phyloP scores from a whole-genome alignment of 2,113 vertebrate genomes.

The Raja brachyura region DNA sequence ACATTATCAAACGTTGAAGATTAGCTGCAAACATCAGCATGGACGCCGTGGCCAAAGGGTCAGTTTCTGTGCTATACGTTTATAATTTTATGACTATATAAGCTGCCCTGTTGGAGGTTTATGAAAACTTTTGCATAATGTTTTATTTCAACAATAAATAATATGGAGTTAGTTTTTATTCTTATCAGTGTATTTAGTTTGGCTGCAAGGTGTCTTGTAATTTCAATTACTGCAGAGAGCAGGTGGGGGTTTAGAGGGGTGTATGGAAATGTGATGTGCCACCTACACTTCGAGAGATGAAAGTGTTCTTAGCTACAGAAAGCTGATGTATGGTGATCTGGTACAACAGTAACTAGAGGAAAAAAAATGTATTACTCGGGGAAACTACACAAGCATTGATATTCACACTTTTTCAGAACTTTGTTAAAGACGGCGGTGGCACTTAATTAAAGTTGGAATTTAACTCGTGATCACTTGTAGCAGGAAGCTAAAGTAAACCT shows the following conservation, averaged over 20 bases:
- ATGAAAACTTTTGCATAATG: neutral
- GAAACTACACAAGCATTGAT: neutral
- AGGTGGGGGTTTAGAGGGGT: neutral
- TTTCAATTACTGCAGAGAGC: neutral
- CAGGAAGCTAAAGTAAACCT: neutral
- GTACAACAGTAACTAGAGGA: too few species aligned
- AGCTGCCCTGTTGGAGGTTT: neutral
- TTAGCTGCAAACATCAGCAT: too few species aligned
- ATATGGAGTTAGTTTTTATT: neutral
- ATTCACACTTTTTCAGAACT: neutral
- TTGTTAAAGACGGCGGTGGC: neutral
- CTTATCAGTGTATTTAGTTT: neutral
- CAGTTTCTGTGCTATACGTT: too few species aligned
- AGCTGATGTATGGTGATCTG: neutral
- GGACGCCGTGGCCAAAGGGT: too few species aligned
- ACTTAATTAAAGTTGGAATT: neutral
- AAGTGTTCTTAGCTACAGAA: neutral
- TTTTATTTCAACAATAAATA: neutral
- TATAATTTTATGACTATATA: neutral
- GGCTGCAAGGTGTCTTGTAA: neutral
- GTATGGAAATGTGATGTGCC: neutral
- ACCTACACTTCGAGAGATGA: conserved; percentile 3
- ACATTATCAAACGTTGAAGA: neutral
- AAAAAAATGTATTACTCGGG: neutral
- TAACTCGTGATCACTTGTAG: neutral